These are phyloP conservation scores for Microchrysa polita DNA, from an alignment of 2,888 invertebrate species.

Conservation along the genomic window DNA sequence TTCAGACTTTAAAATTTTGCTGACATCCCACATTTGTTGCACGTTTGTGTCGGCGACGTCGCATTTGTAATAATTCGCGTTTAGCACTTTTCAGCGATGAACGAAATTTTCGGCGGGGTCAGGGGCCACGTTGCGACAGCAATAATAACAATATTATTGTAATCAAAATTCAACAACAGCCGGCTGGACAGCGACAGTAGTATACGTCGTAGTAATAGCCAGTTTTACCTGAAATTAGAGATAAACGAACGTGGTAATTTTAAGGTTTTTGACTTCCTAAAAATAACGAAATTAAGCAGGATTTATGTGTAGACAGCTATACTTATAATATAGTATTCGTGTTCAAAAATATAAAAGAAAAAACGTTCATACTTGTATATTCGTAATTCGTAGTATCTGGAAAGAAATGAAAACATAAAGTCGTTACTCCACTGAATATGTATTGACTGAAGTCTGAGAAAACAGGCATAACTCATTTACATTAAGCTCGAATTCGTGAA, in stretches of 20 bases:
- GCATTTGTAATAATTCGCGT: constrained; percentile 25
- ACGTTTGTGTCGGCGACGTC: constrained; percentile 35
- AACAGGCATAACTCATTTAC: too few species aligned
- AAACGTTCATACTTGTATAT: too few species aligned
- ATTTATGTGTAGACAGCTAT: too few species aligned
- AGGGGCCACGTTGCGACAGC: neutral
- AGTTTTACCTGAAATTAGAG: constrained; percentile 33
- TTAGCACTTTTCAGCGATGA: neutral
- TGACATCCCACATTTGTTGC: constrained; percentile 25
- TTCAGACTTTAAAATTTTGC: neutral
- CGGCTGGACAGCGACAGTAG: neutral
- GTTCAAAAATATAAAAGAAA: too few species aligned
- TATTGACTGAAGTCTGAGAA: too few species aligned
- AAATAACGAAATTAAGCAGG: too few species aligned
- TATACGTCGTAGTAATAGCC: neutral
- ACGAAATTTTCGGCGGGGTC: neutral
- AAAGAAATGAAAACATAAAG: too few species aligned
- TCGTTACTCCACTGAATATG: too few species aligned
- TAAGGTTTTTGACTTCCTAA: neutral
- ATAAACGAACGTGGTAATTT: constrained; percentile 5
- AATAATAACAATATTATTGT: neutral
- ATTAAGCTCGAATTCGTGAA: too few species aligned
- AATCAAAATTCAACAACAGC: neutral
- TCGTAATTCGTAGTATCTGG: too few species aligned
- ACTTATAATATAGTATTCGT: too few species aligned